A percentile compares a stretch with the other conserved stretches of the same genome.
These are phyloP conservation scores for Barnardius zonarius DNA, from an alignment of 2,113 vertebrate genomes.

Conservation along the genomic window DNA sequence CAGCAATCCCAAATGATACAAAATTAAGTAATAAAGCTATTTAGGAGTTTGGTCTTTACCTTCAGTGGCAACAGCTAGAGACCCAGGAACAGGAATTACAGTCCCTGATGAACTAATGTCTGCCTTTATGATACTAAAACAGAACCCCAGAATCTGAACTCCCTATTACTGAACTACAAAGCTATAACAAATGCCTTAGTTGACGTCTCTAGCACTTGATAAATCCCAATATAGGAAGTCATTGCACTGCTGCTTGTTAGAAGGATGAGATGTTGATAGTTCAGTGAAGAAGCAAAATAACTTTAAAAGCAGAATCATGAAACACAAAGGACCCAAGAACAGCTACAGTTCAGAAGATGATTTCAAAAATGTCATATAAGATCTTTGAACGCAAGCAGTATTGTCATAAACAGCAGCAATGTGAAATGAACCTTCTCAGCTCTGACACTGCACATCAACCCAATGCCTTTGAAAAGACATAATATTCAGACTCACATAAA, in stretches of 20 bases:
- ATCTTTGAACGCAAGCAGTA: not conserved
- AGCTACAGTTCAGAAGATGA: not conserved
- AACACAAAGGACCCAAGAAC: not conserved
- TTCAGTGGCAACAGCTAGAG: not conserved
- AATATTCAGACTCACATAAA: not conserved
- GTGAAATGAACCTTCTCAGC: not conserved
- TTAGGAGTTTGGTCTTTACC: not conserved
- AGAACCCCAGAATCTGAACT: not conserved
- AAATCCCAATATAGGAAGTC: not conserved
- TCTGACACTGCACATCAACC: not conserved
- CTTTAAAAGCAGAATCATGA: not conserved
- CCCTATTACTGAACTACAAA: not conserved
- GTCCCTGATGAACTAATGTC: not conserved
- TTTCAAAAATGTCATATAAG: not conserved
- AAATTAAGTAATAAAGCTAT: not conserved
- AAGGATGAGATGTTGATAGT: not conserved
- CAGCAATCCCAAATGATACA: not conserved
- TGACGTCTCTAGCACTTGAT: not conserved
- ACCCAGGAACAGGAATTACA: not conserved
- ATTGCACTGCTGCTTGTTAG: not conserved
- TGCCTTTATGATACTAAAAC: not conserved
- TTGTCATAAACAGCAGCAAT: not conserved
- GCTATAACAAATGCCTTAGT: not conserved
- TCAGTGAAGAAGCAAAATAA: not conserved
- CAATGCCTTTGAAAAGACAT: not conserved